phyloP scores from a whole-genome alignment of 2,888 invertebrate genomes.

The Tyria jacobaeae region DNA sequence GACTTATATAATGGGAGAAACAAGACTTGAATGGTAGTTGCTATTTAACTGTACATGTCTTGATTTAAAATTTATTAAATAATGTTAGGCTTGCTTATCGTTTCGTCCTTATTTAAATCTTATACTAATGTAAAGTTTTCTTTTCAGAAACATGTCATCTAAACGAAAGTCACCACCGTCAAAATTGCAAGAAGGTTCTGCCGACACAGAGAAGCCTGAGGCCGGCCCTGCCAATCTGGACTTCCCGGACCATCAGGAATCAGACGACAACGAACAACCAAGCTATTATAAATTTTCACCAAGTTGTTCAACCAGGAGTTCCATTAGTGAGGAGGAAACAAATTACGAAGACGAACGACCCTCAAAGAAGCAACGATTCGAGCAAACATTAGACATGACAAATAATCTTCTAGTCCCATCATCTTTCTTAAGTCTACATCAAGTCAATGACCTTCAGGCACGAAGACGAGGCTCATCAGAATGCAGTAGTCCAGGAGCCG shows the following conservation, averaged over 20 bases:
- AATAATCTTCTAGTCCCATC: conserved; percentile 86
- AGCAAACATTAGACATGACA: conserved; percentile 87
- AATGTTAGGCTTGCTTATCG: too few species aligned
- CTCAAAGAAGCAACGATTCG: conserved; percentile 87
- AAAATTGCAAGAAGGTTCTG: conserved; percentile 93
- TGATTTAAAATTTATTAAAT: background rate
- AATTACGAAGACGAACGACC: conserved; percentile 88
- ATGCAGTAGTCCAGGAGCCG: conserved; percentile 91
- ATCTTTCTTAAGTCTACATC: conserved; percentile 85
- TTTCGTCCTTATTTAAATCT: background rate
- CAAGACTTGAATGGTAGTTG: conserved; percentile 48
- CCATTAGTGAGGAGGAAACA: conserved; percentile 87
- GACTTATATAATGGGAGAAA: background rate
- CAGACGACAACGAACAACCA: conserved; percentile 75
- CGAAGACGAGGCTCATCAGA: conserved; percentile 88
- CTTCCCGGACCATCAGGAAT: conserved; percentile 76
- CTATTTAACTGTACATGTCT: conserved; percentile 9
- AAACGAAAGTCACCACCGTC: conserved; percentile 98
- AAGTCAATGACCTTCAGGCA: conserved; percentile 83
- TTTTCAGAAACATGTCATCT: conserved; percentile 97
- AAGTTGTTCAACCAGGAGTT: conserved; percentile 78
- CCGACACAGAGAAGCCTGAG: conserved; percentile 79
- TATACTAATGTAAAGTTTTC: conserved; percentile 59
- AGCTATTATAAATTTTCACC: conserved; percentile 83
- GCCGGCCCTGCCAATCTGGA: conserved; percentile 85